Evolutionary conservation across 2,797 vertebrate species (phyloP).

Genomic region (Urosaurus nigricauda): DNA sequence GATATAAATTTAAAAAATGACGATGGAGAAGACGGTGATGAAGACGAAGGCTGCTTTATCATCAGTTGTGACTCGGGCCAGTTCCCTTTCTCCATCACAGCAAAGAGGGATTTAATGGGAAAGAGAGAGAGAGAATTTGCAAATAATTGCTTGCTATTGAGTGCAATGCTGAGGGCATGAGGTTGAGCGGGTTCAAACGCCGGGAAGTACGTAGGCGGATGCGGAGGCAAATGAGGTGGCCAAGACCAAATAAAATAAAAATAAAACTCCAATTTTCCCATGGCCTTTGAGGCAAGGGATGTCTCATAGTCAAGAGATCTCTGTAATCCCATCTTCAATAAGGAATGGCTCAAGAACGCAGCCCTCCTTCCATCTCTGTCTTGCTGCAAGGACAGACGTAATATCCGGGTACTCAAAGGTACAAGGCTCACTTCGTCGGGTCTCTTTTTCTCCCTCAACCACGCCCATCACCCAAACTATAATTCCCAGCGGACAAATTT

Average conservation of each 20-base stretch:
- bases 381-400: too few relatives aligned
- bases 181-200: neutral
- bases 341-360: neutral
- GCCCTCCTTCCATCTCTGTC: neutral
- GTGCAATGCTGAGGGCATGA: too few relatives aligned
- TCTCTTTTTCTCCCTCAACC: neutral
- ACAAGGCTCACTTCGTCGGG: neutral
- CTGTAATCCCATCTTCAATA: neutral
- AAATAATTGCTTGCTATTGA: too few relatives aligned
- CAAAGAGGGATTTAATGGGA: neutral
- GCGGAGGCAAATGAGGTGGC: too few relatives aligned
- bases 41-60: neutral
- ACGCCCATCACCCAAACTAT: too few relatives aligned
- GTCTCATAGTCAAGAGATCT: too few relatives aligned
- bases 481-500: neutral
- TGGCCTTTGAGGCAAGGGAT: too few relatives aligned
- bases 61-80: neutral
- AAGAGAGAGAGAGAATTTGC: neutral
- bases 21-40: too few relatives aligned
- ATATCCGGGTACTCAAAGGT: too few relatives aligned
- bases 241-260: too few relatives aligned
- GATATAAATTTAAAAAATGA: too few relatives aligned
- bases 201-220: neutral
- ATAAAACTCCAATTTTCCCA: too few relatives aligned
- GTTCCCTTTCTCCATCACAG: neutral